phyloP scores from a whole-genome alignment of 2,797 vertebrate species.

The Tadarida brasiliensis region DNA sequence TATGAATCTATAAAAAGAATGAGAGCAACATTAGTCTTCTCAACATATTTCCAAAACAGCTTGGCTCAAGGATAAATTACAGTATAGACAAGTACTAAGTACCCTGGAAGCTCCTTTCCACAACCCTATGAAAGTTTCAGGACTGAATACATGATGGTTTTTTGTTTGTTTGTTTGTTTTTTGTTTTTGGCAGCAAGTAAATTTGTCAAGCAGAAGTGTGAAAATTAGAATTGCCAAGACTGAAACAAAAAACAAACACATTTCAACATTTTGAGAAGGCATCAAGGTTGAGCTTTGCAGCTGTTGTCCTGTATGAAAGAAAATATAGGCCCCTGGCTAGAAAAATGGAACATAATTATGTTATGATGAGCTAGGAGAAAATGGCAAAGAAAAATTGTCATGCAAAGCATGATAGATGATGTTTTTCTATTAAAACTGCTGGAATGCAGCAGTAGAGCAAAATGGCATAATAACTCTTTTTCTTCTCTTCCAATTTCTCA shows the following conservation, averaged over 20 bases:
- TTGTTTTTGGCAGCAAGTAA: conserved; percentile 64
- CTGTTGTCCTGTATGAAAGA: conserved; percentile 85
- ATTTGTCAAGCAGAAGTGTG: conserved; percentile 71
- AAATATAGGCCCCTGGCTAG: conserved; percentile 84
- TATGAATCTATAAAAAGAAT: conserved; percentile 77
- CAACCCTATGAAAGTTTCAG: conserved; percentile 58
- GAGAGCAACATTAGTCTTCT: conserved; percentile 71
- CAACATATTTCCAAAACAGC: conserved; percentile 71
- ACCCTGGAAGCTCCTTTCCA: conserved; percentile 51
- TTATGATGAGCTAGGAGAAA: conserved; percentile 87
- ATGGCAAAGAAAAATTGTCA: conserved; percentile 85
- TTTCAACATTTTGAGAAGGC: conserved; percentile 83
- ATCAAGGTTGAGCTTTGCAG: conserved; percentile 87
- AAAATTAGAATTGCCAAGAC: conserved; percentile 83
- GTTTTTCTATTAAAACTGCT: conserved; percentile 76
- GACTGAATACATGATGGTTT: conserved; percentile 45
- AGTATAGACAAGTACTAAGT: conserved; percentile 68
- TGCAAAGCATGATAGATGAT: conserved; percentile 83
- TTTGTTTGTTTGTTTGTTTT: too few relatives aligned
- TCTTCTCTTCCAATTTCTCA: conserved; percentile 80
- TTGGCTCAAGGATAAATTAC: conserved; percentile 81
- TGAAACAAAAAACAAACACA: conserved; percentile 80
- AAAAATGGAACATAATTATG: conserved; percentile 86
- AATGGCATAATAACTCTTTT: conserved; percentile 67
- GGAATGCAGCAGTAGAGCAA: conserved; percentile 74